A percentile compares a stretch with the other conserved stretches of the same genome.
phyloP scores from a whole-genome alignment of 2,113 vertebrate species.

The Loxodonta africana region DNA sequence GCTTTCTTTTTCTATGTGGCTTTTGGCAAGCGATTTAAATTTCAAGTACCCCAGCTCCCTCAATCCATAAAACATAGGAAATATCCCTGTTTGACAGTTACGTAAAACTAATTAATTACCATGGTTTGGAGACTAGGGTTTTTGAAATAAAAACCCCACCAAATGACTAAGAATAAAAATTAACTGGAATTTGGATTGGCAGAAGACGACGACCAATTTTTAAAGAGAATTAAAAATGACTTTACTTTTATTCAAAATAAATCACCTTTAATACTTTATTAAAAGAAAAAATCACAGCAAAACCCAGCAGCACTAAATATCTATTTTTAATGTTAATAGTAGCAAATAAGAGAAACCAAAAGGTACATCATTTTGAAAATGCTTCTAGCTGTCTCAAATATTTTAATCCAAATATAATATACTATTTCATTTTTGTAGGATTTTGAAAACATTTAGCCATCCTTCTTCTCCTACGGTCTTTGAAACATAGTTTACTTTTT shows the following conservation, averaged over 20 bases:
- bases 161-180: constrained; percentile 73
- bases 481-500: not conserved
- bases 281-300: not conserved
- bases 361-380: constrained; percentile 22
- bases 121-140: constrained; percentile 43
- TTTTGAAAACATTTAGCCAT: not conserved
- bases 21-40: constrained; percentile 52
- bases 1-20: constrained; percentile 25
- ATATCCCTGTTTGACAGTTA: constrained; percentile 65
- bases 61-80: constrained; percentile 55
- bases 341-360: constrained; percentile 24
- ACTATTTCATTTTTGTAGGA: not conserved
- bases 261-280: constrained; percentile 26
- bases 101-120: constrained; percentile 77
- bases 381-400: not conserved
- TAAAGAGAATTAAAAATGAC: constrained; percentile 10
- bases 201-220: constrained; percentile 9
- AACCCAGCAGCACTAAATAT: not conserved
- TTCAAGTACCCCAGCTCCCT: constrained; percentile 20
- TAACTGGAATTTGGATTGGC: constrained; percentile 44
- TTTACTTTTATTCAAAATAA: constrained; percentile 41
- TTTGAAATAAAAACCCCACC: constrained; percentile 70
- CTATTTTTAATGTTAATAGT: not conserved
- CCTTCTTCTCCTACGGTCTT: not conserved
- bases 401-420: constrained; percentile 20